phyloP scores from a whole-genome alignment of 2,888 invertebrate genomes.

The Acleris holmiana region DNA sequence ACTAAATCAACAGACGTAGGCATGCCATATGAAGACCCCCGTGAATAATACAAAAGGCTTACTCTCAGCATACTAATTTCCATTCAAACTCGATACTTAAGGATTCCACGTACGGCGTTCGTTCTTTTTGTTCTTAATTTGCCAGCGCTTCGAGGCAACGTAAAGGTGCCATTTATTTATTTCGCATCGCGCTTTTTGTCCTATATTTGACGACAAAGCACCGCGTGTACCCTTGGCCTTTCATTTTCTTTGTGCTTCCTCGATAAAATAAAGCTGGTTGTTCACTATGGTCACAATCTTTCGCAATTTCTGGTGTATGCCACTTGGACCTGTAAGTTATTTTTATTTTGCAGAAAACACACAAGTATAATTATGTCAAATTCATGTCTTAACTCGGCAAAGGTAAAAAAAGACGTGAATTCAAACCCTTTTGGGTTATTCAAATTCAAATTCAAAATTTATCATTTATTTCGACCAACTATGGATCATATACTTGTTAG shows the following conservation, averaged over 20 bases:
- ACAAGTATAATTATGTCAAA: no score
- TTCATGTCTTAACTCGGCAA: no score
- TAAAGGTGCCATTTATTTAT: constrained; percentile 10
- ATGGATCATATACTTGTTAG: no score
- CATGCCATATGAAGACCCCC: not conserved
- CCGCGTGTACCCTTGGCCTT: constrained; percentile 23
- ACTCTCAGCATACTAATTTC: constrained; percentile 4
- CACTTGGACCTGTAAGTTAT: no score
- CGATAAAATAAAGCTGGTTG: not conserved
- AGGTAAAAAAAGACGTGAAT: no score
- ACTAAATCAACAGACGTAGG: not conserved
- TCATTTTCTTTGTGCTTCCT: constrained; percentile 18
- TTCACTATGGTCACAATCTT: no score
- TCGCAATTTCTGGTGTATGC: no score
- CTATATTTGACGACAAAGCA: constrained; percentile 22
- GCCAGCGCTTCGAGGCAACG: no score
- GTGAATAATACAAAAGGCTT: not conserved
- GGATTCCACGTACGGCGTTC: not conserved
- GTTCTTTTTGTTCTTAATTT: not conserved
- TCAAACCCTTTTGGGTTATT: no score
- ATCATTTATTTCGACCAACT: no score
- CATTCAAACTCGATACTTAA: not conserved
- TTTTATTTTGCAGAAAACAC: no score
- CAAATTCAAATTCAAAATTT: no score
- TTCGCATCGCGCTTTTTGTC: not conserved